phyloP scores from a whole-genome alignment of 1,140 invertebrate species.

The Medauroidea extradentata region DNA sequence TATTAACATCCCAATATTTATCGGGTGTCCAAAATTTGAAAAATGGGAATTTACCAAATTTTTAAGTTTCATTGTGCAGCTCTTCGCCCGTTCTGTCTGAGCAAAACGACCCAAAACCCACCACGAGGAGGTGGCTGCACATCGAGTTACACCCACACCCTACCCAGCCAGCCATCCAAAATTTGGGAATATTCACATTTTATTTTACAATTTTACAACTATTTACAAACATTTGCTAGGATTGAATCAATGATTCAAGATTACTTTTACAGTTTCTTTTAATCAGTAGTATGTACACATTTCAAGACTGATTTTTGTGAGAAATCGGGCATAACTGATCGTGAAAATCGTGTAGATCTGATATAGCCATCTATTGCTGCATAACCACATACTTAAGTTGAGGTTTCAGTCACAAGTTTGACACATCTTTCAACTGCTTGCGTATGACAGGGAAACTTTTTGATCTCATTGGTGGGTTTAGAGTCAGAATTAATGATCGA shows the following conservation, averaged over 20 bases:
- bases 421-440: conserved; percentile 6
- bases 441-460: conserved; percentile 11
- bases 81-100: too few species aligned
- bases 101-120: too few species aligned
- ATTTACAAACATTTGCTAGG: too few species aligned
- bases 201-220: too few species aligned
- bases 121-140: too few species aligned
- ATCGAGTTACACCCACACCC: too few species aligned
- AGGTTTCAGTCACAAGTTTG: conserved; percentile 17
- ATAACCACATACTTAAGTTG: conserved; percentile 18
- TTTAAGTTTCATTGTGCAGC: too few species aligned
- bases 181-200: too few species aligned
- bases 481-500: conserved; percentile 1
- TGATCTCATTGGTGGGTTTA: neutral
- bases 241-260: neutral
- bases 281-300: neutral
- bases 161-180: too few species aligned
- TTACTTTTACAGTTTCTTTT: neutral
- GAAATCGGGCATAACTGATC: conserved; percentile 16
- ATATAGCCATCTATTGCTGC: conserved; percentile 13
- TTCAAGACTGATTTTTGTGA: conserved; percentile 2
- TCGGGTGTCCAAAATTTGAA: too few species aligned
- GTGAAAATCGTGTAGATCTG: conserved; percentile 14
- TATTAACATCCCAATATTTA: too few species aligned
- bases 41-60: too few species aligned